Percentiles rank a stretch among this genome's conserved stretches.
These are phyloP conservation scores for Pseudanteris insignis DNA, from an alignment of 2,888 invertebrate species.

Conservation along the genomic window DNA sequence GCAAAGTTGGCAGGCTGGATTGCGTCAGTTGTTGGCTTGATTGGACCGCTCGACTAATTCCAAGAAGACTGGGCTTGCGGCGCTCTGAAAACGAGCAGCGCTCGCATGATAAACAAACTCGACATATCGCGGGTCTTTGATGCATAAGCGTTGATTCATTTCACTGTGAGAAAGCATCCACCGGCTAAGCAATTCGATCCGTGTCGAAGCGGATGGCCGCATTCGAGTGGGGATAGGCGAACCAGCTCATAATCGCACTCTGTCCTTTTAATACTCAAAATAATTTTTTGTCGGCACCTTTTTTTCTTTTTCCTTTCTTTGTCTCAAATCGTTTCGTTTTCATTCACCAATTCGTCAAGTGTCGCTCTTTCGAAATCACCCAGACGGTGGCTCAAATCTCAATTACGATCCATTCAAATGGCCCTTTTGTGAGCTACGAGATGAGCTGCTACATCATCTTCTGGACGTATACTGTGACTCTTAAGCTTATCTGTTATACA, in stretches of 20 bases:
- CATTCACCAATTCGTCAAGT: slow-evolving; percentile 23
- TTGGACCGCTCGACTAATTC: slow-evolving; percentile 52
- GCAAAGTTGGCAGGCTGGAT: slow-evolving; percentile 46
- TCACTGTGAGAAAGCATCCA: slow-evolving; percentile 54
- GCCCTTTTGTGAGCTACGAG: too few relatives aligned
- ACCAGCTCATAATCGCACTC: slow-evolving; percentile 14
- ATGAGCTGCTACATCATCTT: too few relatives aligned
- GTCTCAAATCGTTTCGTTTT: not conserved
- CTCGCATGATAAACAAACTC: slow-evolving; percentile 62
- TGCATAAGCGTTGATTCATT: slow-evolving; percentile 63
- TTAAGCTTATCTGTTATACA: too few relatives aligned
- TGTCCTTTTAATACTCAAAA: slow-evolving; percentile 12
- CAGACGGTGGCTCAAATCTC: slow-evolving; percentile 10
- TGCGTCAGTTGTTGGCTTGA: slow-evolving; percentile 53
- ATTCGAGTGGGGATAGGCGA: too few relatives aligned
- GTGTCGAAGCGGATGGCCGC: slow-evolving; percentile 35
- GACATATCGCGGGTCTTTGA: slow-evolving; percentile 60
- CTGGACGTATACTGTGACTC: too few relatives aligned
- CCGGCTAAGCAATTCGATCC: slow-evolving; percentile 37
- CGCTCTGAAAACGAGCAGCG: slow-evolving; percentile 45
- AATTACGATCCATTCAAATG: slow-evolving; percentile 8
- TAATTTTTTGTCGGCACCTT: slow-evolving; percentile 17
- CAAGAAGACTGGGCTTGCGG: slow-evolving; percentile 50
- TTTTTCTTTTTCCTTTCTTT: not conserved
- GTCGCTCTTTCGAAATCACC: slow-evolving; percentile 6